Base-by-base conservation (phyloP, 2,888 invertebrate species). In the Shargacucullia verbasci region DNA sequence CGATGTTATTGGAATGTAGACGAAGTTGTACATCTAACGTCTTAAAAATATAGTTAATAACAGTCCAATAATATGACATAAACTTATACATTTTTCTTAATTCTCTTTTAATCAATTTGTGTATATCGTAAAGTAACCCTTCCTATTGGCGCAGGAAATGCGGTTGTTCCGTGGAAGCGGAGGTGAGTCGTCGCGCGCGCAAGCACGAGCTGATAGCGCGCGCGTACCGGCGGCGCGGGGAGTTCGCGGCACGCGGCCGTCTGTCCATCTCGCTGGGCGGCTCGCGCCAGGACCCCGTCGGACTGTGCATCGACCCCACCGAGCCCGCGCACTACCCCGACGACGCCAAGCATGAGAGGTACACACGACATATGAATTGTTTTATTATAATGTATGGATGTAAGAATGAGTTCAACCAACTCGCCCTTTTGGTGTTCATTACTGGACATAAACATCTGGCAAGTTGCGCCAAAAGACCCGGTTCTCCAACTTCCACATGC, bases 121-220 rank as follows among this genome's bases (percentile, higher is more conserved):
- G n/a, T n/a, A n/a, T n/a, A n/a, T 12, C 10, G 31, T 5, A 46
- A 59, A 40, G 43, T 68, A 53, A 68, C 27, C 11, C 3, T 13
- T 14, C 11, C 3, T 13, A 0, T 27, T 25, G 1, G 20, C 53
- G 1, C 84, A 97, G 97, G 88, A 96, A 96, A 83, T 96, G 96
- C 83, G 97, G 96, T 12, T 96, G 96, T 69, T 97, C 97, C 0
- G 96, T 97, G 59, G 96, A 96, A 79, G 89, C 87, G 45, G 93
- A 92, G 53, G 84, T 83, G 70, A 79, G 85, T 11, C 88, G 93
- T 0, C 96, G 97, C 83, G 95, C 95, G 73, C 96, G 96, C 79
- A 98, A 98, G 81, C 98, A 99, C 88, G 97, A 98, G 90, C 95
- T 99, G 44, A 98, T 99, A 54, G 97, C 98, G 14, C 97, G 98